Percentiles rank a stretch among this genome's conserved stretches.
Evolutionary conservation across 2,888 invertebrate genomes (phyloP).

Genomic region (Brachyptera putata): DNA sequence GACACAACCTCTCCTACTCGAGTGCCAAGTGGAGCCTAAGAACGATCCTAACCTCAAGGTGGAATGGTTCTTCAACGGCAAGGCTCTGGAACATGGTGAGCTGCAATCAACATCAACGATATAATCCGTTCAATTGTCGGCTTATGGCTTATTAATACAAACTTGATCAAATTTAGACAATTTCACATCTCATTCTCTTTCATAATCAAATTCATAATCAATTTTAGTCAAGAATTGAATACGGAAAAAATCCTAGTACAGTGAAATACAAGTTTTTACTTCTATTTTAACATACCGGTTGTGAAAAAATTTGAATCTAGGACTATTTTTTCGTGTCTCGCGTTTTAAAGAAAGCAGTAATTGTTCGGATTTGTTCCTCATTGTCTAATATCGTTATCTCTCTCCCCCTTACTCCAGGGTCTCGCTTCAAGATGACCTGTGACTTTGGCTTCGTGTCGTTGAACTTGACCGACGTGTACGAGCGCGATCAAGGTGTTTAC

Average conservation of each 20-base stretch:
- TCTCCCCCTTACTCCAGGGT: too few relatives aligned
- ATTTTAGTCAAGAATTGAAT: too few relatives aligned
- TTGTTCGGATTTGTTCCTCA: too few relatives aligned
- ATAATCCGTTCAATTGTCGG: not conserved
- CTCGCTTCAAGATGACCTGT: conserved; percentile 85
- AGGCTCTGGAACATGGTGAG: conserved; percentile 71
- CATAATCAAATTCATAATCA: too few relatives aligned
- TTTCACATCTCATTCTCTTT: too few relatives aligned
- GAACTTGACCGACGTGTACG: conserved; percentile 87
- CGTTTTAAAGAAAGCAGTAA: too few relatives aligned
- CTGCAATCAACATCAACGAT: not conserved
- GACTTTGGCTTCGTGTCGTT: conserved; percentile 96
- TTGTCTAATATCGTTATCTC: too few relatives aligned
- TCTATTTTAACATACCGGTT: too few relatives aligned
- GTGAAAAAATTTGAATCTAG: too few relatives aligned
- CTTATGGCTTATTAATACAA: not conserved
- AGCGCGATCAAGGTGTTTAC: conserved; percentile 90
- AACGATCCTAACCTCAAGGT: conserved; percentile 86
- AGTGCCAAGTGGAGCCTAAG: conserved; percentile 92
- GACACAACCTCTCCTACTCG: conserved; percentile 82
- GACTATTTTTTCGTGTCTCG: conserved; percentile 3
- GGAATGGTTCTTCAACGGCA: conserved; percentile 93
- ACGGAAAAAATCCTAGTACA: too few relatives aligned
- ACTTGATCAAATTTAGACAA: too few relatives aligned
- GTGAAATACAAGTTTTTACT: too few relatives aligned